Evolutionary conservation across 2,888 invertebrate genomes (phyloP).

Genomic region (Bombylius discolor): DNA sequence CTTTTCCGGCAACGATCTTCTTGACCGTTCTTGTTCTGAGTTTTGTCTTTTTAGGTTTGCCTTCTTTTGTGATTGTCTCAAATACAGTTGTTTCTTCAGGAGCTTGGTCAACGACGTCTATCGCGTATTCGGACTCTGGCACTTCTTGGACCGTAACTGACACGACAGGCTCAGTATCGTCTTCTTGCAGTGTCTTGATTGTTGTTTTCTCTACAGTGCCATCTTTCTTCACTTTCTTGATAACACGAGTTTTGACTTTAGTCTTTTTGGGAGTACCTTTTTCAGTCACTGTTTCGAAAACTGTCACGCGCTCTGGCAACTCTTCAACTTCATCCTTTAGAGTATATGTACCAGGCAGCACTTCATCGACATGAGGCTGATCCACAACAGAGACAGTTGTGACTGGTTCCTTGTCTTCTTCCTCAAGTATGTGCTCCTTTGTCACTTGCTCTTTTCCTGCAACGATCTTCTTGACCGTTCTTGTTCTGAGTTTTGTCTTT

Average conservation of each 20-base stretch:
- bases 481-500: conserved; percentile 19
- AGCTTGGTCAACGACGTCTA: conserved; percentile 9
- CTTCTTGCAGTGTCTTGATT: conserved; percentile 24
- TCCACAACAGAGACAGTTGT: conserved; percentile 20
- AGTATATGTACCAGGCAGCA: not conserved
- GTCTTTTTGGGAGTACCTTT: conserved; percentile 27
- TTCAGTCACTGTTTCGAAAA: conserved; percentile 32
- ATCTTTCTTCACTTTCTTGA: conserved; percentile 25
- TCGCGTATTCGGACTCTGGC: conserved; percentile 11
- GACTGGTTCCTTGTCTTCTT: conserved; percentile 24
- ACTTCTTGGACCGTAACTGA: conserved; percentile 26
- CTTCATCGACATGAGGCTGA: conserved; percentile 18
- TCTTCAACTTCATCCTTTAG: conserved; percentile 7
- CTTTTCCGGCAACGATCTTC: conserved; percentile 27
- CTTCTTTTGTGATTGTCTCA: conserved; percentile 17
- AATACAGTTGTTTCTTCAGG: conserved; percentile 15
- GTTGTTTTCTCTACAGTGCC: conserved; percentile 26
- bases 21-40: conserved; percentile 27
- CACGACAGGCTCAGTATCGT: conserved; percentile 29
- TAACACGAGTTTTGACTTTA: conserved; percentile 26
- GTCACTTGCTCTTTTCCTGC: conserved; percentile 25
- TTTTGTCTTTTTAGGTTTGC: conserved; percentile 19
- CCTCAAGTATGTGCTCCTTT: conserved; percentile 26
- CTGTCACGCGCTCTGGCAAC: conserved; percentile 24
- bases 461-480: conserved; percentile 16